Base-by-base conservation (phyloP, 2,888 invertebrate genomes). In the Sphaerophoria rueppellii region DNA sequence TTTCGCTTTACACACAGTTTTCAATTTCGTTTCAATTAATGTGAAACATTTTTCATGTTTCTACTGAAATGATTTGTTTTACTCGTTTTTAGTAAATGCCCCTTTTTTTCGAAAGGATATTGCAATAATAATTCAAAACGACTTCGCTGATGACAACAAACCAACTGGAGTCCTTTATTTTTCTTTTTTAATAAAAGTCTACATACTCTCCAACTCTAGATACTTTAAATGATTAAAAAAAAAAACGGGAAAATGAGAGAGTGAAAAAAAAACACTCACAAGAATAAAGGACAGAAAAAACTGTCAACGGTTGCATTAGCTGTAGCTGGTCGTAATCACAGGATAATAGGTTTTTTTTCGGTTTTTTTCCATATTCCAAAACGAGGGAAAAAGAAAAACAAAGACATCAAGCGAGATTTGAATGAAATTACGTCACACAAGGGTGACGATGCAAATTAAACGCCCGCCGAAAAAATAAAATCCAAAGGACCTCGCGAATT, bases 41-140 rank as follows among this genome's bases (percentile, higher is more conserved):
- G 69, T 85, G 76, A 85, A 85, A 73, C 76, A 85, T 85, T 85
- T 85, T 85, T 81, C 85, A 85, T 85, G 85, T 85, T 81, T 72
- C 71, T 72, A 73, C 57, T 76, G 75, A 16, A 60, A 85, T 85
- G 85, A 85, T 85, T 85, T 85, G 81, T 81, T 76, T 67, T 80
- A 71, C 67, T 74, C 43, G 55, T 54, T 35, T 65, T 50, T 46
- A 46, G 73, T n/a, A 24, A 63, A 57, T 9, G 65, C 46, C 50
- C 34, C 65, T 60, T 57, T 48, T 35, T 60, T 37, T 7, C 16
- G n/a, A 74, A 79, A 74, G 81, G 81, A 85, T 80, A 69, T 80
- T 76, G 50, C 65, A 70, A 76, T 69, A 83, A 85, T 85, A 85
- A 76, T 52, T 85, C 85, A 85, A 60, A 46, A 75, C 46, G 61